Conservation (phyloP, 2,113 vertebrate genomes). For the Scomber colias region DNA sequence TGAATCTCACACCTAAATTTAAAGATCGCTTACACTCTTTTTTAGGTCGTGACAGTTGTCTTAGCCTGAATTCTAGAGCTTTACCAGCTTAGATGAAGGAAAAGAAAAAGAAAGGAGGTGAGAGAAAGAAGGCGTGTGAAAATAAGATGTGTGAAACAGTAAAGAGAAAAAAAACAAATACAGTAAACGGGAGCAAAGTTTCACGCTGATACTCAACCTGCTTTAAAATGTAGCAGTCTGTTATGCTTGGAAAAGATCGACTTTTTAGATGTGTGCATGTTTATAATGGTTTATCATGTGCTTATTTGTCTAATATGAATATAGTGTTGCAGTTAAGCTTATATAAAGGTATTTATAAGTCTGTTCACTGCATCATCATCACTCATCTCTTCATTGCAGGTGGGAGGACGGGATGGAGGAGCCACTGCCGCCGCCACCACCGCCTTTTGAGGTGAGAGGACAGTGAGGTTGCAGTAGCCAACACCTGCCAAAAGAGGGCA, state of each 20-base stretch:
- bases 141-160: neutral
- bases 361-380: neutral
- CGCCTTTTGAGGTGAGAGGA: slow-evolving; percentile 39
- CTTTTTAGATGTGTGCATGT: neutral
- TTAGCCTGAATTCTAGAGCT: neutral
- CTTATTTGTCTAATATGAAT: neutral
- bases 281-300: neutral
- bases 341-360: neutral
- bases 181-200: too few species aligned
- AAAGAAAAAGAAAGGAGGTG: slow-evolving; percentile 6
- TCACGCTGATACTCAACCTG: too few species aligned
- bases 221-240: neutral
- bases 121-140: neutral
- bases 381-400: slow-evolving; percentile 11
- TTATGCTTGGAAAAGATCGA: neutral
- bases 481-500: slow-evolving; percentile 88
- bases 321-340: neutral
- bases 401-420: neutral
- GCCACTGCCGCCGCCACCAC: neutral
- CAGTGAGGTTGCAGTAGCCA: slow-evolving; percentile 74
- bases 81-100: neutral
- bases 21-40: too few species aligned
- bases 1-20: neutral
- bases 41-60: neutral
- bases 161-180: neutral